phyloP scores from a whole-genome alignment of 2,888 invertebrate species.

The Stenchaetothrips biformis region DNA sequence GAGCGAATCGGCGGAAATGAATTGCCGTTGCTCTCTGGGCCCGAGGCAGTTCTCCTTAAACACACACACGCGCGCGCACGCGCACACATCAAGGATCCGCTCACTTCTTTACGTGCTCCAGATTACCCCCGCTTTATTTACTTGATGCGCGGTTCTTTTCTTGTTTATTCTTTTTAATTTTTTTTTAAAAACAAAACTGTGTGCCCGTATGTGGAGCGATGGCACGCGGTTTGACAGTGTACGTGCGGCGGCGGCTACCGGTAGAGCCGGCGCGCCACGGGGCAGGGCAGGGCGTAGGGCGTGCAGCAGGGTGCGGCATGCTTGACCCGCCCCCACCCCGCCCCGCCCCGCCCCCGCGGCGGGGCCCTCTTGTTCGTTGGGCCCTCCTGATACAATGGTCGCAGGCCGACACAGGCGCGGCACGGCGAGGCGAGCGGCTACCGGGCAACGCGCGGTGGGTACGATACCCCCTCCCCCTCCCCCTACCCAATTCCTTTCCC shows the following conservation, averaged over 20 bases:
- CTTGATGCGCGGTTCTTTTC: too few relatives aligned
- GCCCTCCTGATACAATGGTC: conserved; percentile 15
- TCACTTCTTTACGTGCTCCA: too few relatives aligned
- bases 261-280: background rate
- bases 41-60: too few relatives aligned
- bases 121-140: too few relatives aligned
- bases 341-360: background rate
- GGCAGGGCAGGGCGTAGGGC: background rate
- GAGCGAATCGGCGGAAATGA: too few relatives aligned
- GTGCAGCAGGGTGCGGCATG: background rate
- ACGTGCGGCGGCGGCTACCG: background rate
- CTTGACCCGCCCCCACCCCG: conserved; percentile 1
- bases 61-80: too few relatives aligned
- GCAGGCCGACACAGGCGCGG: background rate
- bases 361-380: background rate
- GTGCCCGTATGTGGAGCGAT: too few relatives aligned
- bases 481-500: background rate
- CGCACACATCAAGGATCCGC: too few relatives aligned
- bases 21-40: too few relatives aligned
- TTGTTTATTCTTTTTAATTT: too few relatives aligned
- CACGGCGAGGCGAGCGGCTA: background rate
- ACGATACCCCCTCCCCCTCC: background rate
- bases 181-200: too few relatives aligned
- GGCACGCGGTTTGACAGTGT: too few relatives aligned
- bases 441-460: background rate